Conservation (phyloP, 2,888 invertebrate genomes). For the Apeira syringaria region DNA sequence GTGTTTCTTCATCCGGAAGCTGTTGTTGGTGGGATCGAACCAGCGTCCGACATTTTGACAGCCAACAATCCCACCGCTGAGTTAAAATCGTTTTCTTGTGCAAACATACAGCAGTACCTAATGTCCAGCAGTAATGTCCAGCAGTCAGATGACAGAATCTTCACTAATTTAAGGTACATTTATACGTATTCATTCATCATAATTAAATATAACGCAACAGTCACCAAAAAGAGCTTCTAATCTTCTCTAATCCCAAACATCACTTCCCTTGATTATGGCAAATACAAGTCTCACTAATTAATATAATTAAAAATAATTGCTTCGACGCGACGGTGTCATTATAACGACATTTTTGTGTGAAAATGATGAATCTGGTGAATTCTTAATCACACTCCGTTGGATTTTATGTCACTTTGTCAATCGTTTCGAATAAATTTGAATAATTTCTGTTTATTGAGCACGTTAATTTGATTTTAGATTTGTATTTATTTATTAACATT, state of each 20-base stretch:
- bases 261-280: constrained; percentile 6
- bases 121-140: too few species aligned
- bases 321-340: constrained; percentile 21
- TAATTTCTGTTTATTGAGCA: constrained; percentile 17
- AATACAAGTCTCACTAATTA: constrained; percentile 4
- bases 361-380: constrained; percentile 17
- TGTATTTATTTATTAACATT: constrained; percentile 9
- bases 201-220: too few species aligned
- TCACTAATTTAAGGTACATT: too few species aligned
- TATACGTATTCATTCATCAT: too few species aligned
- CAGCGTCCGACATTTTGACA: too few species aligned
- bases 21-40: too few species aligned
- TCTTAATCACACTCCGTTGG: constrained; percentile 3
- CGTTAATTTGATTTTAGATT: constrained; percentile 16
- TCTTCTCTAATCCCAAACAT: constrained; percentile 5
- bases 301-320: constrained; percentile 19
- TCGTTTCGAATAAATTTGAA: constrained; percentile 18
- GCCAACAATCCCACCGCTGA: too few species aligned
- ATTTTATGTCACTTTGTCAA: constrained; percentile 13
- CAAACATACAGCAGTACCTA: too few species aligned
- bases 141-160: too few species aligned
- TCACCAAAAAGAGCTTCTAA: too few species aligned
- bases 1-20: too few species aligned
- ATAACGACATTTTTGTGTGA: constrained; percentile 25
- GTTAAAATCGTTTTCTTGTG: too few species aligned